Base-by-base conservation (phyloP, 1,140 invertebrate genomes). In the Formica exsecta region DNA sequence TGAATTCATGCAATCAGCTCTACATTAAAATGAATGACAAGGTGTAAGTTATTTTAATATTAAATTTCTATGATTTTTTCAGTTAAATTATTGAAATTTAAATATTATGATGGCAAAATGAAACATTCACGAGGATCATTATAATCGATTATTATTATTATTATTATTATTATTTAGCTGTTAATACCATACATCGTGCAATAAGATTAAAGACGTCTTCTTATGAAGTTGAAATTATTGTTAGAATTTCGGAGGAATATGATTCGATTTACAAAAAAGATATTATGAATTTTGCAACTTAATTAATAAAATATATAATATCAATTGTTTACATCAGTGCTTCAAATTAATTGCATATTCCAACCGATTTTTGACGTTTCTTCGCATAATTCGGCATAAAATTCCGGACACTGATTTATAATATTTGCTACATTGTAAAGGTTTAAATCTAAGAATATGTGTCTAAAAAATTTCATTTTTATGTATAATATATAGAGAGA, bases 161-260 rank as follows among this genome's bases (percentile, higher is more conserved):
- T 29, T 29, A 29, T 29, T 29, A 29, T 22, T 41, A 81, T 71
- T 38, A 65, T 84, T 87, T 73, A 83, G 70, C 71, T 85, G 92
- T 86, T 90, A 92, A 92, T 93, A 93, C 92, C 92, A 93, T 93
- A 93, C 90, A 92, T 92, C 91, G 87, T 93, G 91, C 92, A 90
- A 92, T 88, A 81, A 81, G 87, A 89, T 80, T 66, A 74, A 79
- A 90, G 51, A 59, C 3, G 76, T 41, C 87, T 90, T 88, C 86
- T 71, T 38, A 79, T 74, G 8, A 8, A 16, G 25, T 61, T n/a
- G 1, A 61, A 81, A 73, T 73, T 71, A 76, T 76, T 68, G 54
- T 59, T 65, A 48, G 29, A 70, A 38, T 59, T 9, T 29, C 25
- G 0, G 3, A 57, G 44, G 19, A 7, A 13, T 41, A 70, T 8